A percentile compares a stretch with the other conserved stretches of the same genome.
phyloP scores from a whole-genome alignment of 2,888 invertebrate genomes.

The Tribolium freemani region DNA sequence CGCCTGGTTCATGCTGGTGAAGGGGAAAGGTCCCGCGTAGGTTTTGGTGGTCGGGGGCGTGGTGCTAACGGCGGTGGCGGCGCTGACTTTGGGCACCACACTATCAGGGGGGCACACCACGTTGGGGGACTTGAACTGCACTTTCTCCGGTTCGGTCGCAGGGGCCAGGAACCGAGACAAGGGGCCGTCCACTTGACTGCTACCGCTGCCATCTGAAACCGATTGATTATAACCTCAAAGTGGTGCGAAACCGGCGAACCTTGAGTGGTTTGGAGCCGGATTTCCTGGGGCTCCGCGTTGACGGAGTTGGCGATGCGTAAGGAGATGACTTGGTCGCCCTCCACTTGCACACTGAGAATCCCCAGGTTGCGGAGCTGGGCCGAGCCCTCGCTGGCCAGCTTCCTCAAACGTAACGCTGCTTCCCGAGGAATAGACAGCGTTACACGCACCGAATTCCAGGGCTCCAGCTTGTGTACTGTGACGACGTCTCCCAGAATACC shows the following conservation, averaged over 20 bases:
- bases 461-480: constrained; percentile 87
- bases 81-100: constrained; percentile 65
- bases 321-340: constrained; percentile 86
- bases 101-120: constrained; percentile 87
- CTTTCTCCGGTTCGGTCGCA: constrained; percentile 60
- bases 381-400: constrained; percentile 92
- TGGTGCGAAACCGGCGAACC: constrained; percentile 47
- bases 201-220: constrained; percentile 51
- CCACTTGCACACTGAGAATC: constrained; percentile 95
- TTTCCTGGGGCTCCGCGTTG: constrained; percentile 80
- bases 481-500: constrained; percentile 76
- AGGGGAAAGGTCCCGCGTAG: constrained; percentile 81
- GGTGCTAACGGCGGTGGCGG: constrained; percentile 49
- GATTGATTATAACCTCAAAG: neutral
- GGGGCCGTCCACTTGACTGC: constrained; percentile 48
- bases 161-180: constrained; percentile 50
- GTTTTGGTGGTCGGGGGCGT: constrained; percentile 69
- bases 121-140: constrained; percentile 80
- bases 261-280: constrained; percentile 74
- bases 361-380: constrained; percentile 91
- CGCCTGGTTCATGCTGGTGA: constrained; percentile 92
- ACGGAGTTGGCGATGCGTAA: constrained; percentile 76
- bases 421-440: constrained; percentile 97
- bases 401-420: constrained; percentile 91
- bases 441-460: constrained; percentile 98